These are phyloP conservation scores for Hydraecia micacea DNA, from an alignment of 2,888 invertebrate genomes.

Conservation along the genomic window DNA sequence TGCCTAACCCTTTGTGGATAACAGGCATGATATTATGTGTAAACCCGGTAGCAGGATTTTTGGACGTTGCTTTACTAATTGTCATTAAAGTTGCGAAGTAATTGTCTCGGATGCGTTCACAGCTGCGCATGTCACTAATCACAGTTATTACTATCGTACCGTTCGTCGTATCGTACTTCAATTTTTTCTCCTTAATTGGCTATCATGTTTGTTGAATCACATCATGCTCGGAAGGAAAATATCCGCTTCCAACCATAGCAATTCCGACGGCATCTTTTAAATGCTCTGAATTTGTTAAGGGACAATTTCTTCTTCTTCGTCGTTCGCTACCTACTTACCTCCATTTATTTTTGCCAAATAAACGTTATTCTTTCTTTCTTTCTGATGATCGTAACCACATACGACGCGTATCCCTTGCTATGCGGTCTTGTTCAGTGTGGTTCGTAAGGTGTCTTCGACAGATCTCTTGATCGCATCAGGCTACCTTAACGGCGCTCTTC, in stretches of 20 bases:
- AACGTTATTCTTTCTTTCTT: background rate
- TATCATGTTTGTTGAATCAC: conserved; percentile 16
- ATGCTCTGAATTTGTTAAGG: background rate
- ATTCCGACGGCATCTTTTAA: background rate
- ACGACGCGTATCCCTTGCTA: background rate
- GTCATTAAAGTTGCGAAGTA: background rate
- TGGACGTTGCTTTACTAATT: background rate
- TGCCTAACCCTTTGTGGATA: background rate
- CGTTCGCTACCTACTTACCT: background rate
- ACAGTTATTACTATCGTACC: conserved; percentile 9
- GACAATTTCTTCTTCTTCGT: background rate
- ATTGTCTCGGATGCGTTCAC: conserved; percentile 26
- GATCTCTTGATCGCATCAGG: background rate
- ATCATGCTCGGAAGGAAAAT: conserved; percentile 20
- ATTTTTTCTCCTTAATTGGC: conserved; percentile 17
- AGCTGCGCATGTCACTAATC: conserved; percentile 34
- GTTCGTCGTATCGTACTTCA: conserved; percentile 8
- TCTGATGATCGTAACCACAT: background rate
- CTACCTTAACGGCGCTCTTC: background rate
- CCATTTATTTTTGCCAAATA: background rate
- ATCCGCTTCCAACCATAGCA: background rate
- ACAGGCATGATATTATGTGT: background rate
- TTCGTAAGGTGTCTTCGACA: background rate
- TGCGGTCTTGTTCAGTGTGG: background rate
- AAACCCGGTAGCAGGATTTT: background rate